Base-by-base conservation (phyloP, 2,888 invertebrate species). In the Coenonympha arcania region DNA sequence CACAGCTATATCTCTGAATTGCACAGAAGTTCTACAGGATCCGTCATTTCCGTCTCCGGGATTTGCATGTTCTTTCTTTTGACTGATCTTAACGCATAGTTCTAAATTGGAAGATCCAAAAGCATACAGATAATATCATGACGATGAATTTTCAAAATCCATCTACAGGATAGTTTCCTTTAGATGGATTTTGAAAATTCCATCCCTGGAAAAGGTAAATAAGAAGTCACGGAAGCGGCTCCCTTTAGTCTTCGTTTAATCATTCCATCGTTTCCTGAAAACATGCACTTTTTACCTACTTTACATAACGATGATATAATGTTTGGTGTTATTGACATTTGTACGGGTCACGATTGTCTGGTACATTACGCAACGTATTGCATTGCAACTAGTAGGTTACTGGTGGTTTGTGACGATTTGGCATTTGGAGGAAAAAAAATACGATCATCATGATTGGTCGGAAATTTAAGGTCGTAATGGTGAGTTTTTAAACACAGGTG, bases 271-370 rank as follows among this genome's bases (percentile, higher is more conserved):
- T 9, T 36, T 36, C 39, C 39, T 24, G 22, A 24, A 39, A 39
- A 39, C 24, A 8, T 15, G 4, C 4, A 4, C 22, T 24, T 24
- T 22, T 39, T 13, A 22, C 24, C 22, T 9, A 39, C 15, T 48
- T 52, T 52, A 52, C 52, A 48, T 52, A 52, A 52, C 39, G 37
- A 18, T 53, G 50, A 53, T 53, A 50, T 50, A 53, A 53, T 53
- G 37, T 41, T 15, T 37, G 20, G 16, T 48, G 47, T 43, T 43
- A 47, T 52, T 52, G 52, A 54, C 50, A 48, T 54, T 54, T 50
- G 33, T 13, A 34, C 28, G 31, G 48, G 39, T 39, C 40, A 22
- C 9, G 22, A 40, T 44, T 20, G 40, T 22, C n/a, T n/a, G 15
- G 8, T 40, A 1, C 26, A 16, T 26, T 48, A 34, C 30, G 48